Base-by-base conservation (phyloP, 2,888 invertebrate genomes). In the Sylvicola cinctus region DNA sequence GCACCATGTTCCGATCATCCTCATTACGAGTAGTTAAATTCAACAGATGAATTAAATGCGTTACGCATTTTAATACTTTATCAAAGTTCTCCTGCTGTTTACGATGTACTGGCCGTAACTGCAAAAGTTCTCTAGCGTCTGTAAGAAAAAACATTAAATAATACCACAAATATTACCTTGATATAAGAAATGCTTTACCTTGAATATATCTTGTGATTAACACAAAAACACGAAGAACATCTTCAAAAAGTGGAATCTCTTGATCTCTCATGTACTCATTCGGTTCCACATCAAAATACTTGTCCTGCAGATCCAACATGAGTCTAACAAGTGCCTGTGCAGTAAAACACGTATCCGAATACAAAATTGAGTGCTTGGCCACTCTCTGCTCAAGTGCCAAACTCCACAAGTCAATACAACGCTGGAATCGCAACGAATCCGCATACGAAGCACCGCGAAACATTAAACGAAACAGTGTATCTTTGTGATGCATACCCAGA, bases 331-430 rank as follows among this genome's bases (percentile, higher is more conserved):
- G 62, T 15, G 87, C 84, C 61, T 84, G 78, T 38, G 83, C 80
- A 35, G 83, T 74, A 57, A 83, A 85, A 52, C 80, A 76, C 31
- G 87, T 80, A 58, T 88, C 88, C 39, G 74, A 68, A 52, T 66
- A 66, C 38, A 76, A 61, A 52, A 79, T 70, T 34, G 84, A 73
- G 61, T 81, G 80, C 51, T 74, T 75, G 46, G 70, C 66, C 12
- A 85, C 72, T 42, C 87, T 68, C 40, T 87, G 68, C 53, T 79
- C 72, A 36, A 88, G 63, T 34, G 81, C 78, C 56, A 84, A 71
- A 39, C 69, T 65, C 90, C 90, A 91, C 36, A 90, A 63, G 54
- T 84, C 81, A 41, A 85, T 74, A 58, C 88, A 87, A 41, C 77
- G 67, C 55, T 83, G 81, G 55, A 81, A 78, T 36, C 74, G 67